Evolutionary conservation across 1,140 invertebrate genomes (phyloP).

Genomic region (Maniola jurtina): DNA sequence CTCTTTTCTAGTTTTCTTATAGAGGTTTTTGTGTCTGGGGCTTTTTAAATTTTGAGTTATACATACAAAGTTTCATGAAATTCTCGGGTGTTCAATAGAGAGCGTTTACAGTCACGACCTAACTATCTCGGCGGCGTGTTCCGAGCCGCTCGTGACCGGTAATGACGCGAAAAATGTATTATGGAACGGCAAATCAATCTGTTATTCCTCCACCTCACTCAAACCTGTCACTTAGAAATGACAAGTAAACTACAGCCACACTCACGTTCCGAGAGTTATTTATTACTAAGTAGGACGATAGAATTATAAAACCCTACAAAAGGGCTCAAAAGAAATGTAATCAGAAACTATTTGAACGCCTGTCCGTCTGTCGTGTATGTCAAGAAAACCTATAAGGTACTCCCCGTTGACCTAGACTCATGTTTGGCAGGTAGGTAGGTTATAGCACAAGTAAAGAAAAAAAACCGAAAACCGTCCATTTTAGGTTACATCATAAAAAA

Average conservation of each 20-base stretch:
- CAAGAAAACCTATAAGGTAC: no score
- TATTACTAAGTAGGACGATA: not conserved
- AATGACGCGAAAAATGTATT: constrained; percentile 35
- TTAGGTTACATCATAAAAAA: no score
- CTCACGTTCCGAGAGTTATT: not conserved
- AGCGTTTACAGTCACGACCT: constrained; percentile 32
- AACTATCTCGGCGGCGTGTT: constrained; percentile 25
- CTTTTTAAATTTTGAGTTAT: no score
- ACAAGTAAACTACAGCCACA: constrained; percentile 5
- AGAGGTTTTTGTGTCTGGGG: no score
- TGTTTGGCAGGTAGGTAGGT: no score
- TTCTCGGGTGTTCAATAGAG: constrained; percentile 28
- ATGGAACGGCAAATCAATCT: constrained; percentile 27
- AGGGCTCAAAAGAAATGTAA: no score
- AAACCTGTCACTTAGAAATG: constrained; percentile 7
- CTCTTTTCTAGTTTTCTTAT: no score
- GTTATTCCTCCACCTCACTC: constrained; percentile 22
- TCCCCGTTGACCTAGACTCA: no score
- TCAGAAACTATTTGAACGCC: no score
- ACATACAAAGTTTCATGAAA: constrained; percentile 25
- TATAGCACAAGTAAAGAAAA: no score
- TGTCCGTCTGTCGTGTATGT: no score
- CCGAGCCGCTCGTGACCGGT: constrained; percentile 31
- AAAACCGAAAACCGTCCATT: no score
- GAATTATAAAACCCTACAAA: not conserved